Percentiles rank a stretch among this genome's conserved stretches.
Conservation (phyloP, 1,140 invertebrate genomes). For the Drosophila eugracilis region DNA sequence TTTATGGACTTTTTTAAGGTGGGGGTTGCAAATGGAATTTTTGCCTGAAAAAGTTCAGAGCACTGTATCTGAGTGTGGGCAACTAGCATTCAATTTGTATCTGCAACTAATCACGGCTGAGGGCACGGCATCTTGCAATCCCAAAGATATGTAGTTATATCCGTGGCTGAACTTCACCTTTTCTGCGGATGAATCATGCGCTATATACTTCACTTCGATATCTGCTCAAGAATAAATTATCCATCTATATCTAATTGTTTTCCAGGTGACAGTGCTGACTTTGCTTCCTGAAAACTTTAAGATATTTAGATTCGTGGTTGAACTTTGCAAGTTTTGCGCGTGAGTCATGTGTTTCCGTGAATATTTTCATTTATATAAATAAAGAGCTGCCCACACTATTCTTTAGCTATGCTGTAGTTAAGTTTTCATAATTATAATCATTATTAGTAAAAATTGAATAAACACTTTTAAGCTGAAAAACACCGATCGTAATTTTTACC, state of each 20-base stretch:
- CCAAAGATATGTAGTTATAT: slow-evolving; percentile 28
- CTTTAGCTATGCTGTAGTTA: too few relatives aligned
- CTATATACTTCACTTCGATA: neutral
- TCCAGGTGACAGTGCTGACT: neutral
- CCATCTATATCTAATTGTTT: neutral
- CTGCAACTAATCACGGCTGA: slow-evolving; percentile 64
- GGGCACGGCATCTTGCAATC: slow-evolving; percentile 64
- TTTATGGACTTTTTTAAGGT: slow-evolving; percentile 67
- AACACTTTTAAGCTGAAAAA: too few relatives aligned
- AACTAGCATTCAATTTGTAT: slow-evolving; percentile 58
- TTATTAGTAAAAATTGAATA: too few relatives aligned
- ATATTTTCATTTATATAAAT: neutral
- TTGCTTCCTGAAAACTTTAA: neutral
- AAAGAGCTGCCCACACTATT: neutral
- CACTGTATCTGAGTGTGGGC: slow-evolving; percentile 17
- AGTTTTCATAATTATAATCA: too few relatives aligned
- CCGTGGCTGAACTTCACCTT: slow-evolving; percentile 76
- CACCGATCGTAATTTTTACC: too few relatives aligned
- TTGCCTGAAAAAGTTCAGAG: slow-evolving; percentile 63
- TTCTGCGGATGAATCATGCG: slow-evolving; percentile 53
- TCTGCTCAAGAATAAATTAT: neutral
- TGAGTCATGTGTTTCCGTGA: neutral
- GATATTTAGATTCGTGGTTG: neutral
- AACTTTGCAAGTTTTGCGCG: neutral
- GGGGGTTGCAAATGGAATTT: slow-evolving; percentile 72